Evolutionary conservation across 2,888 invertebrate species (phyloP), one percentile per base, ranked within the genome.

Genomic region (Plagodis pulveraria): DNA sequence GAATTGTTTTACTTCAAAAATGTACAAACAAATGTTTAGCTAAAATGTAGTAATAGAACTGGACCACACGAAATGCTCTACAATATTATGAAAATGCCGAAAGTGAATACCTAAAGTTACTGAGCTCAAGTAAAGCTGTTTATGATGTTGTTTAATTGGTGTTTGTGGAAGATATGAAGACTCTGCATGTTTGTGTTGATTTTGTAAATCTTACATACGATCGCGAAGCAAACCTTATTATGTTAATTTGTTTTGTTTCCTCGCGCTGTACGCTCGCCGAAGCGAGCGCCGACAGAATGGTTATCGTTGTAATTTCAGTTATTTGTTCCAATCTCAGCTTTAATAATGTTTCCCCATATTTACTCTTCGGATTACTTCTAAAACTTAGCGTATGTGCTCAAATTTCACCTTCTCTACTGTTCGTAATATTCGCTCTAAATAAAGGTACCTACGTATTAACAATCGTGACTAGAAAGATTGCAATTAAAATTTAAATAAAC

Each of bases 271-370:
- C 48, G 44, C 22, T 43, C 56, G n/a, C 55, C 43, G 22, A 22
- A 22, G 22, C 22, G 33, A 33, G 9, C 34, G 35, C 49, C 50
- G 50, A 34, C 43, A 12, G 34, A 33, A 49, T 38, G 57, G 58
- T 48, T 55, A 58, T 57, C 58, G 44, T 48, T 55, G 54, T 58
- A 51, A 36, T 48, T 55, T 41, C 62, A 62, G 51, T 33, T 52
- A 62, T 58, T 62, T 58, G 62, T 58, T 48, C 22, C 32, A 47
- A 54, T 46, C 57, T 34, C 35, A 41, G 51, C 34, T 35, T 55
- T 56, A 58, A 48, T 40, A 45, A 36, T 46, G 22, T 46, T 43
- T 49, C 46, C 54, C 47, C 50, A 43, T 50, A 47, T 50, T 54
- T 50, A 47, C 59, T 51, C n/a, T 8, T 11, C 41, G 46, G 54